These are phyloP conservation scores for Pachycephala philippinensis DNA, from an alignment of 2,113 vertebrate genomes.

Conservation along the genomic window DNA sequence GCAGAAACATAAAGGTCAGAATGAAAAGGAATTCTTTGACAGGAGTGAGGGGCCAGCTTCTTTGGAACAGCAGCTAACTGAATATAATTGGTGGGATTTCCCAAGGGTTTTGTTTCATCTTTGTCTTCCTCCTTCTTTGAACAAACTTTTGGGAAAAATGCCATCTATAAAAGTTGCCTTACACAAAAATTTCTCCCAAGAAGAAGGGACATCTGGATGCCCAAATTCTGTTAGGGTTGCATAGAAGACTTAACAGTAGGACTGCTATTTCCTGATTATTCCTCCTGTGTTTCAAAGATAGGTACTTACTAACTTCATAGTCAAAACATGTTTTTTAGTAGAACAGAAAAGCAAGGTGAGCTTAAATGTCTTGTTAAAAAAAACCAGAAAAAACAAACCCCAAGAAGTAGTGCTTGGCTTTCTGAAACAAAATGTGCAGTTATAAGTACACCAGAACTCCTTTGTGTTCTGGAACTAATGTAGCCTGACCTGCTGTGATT, in stretches of 20 bases:
- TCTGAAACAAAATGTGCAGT: background rate
- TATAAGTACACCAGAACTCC: background rate
- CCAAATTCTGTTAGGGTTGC: background rate
- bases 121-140: background rate
- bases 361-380: background rate
- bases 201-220: background rate
- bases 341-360: background rate
- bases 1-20: background rate
- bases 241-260: background rate
- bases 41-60: background rate
- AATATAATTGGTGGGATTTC: background rate
- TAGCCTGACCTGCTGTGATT: constrained; percentile 6
- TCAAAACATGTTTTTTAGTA: background rate
- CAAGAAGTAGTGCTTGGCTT: background rate
- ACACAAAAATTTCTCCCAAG: background rate
- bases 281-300: background rate
- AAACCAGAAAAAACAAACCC: background rate
- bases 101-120: background rate
- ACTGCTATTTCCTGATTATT: background rate
- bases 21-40: background rate
- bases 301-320: background rate
- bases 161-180: background rate
- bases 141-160: background rate
- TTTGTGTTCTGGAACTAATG: background rate
- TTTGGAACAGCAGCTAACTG: background rate